Base-by-base conservation (phyloP, 2,888 invertebrate genomes). In the Acronicta aceris region DNA sequence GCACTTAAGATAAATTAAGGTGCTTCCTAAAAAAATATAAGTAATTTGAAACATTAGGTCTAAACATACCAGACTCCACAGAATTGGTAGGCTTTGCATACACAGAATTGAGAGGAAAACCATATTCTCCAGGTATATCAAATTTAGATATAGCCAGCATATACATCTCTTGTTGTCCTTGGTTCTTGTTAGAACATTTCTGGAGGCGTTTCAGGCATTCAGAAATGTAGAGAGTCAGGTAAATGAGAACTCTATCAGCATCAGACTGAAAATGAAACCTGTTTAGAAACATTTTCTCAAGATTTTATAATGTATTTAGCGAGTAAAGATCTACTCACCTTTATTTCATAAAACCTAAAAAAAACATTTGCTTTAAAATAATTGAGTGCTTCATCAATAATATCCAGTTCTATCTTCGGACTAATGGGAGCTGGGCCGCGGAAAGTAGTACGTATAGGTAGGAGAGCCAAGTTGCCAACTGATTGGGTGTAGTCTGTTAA, bases 351-450 rank as follows among this genome's bases (percentile, higher is more conserved):
- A 38, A 99, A 99, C 76, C 99, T 96, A 90, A 99, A 99, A 93
- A 99, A 99, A 0, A 99, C 99, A 94, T 99, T 99, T 0, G 99
- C 99, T 95, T 99, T 99, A 92, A 99, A 99, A 90, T 96, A 99
- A 85, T 97, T 98, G 38, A 99, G 95, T 54, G 99, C 98, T 95
- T 99, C 99, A 91, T 99, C 99, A 77, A 99, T 97, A 71, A 99
- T 98, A 91, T 99, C 99, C 74, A 96, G 95, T 46, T 97, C 97
- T 54, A 96, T 96, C 74, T 93, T 92, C 0, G 92, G 90, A 64
- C 94, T 95, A 54, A 95, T 95, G 10, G 98, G 98, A 7, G 99
- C 99, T 36, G 99, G 99, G 8, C 99, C 99, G 79, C 99, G 96
- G 85, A 96, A 98, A 81, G 97, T 97, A 0, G 99, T 99, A 74